Evolutionary conservation across 2,888 invertebrate genomes (phyloP), one percentile per base, ranked within the genome.

Genomic region (Taphrorychus bicolor): DNA sequence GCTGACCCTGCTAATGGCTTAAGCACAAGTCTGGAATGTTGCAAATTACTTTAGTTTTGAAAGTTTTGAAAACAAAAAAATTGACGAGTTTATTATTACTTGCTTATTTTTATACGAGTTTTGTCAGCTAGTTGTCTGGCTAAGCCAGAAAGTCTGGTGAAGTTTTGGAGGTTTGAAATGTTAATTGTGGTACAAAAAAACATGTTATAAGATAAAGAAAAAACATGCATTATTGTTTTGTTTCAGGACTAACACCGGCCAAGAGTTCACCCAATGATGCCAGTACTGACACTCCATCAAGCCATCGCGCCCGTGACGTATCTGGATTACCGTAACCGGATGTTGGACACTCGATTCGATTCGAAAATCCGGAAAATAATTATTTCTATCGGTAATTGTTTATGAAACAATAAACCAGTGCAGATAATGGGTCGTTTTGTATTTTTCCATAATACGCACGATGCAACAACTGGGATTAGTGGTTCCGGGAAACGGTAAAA

Each of bases 41-140:
- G 16, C 5, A 56, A 40, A 56, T 56, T 56, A 56, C 56, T 56
- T 56, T 40, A 32, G 32, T 32, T 32, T 32, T 32, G 9, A 32
- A 32, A 32, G 32, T 32, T 3, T 11, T 11, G n/a, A n/a, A n/a
- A n/a, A n/a, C 3, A 7, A 9, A 45, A 18, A 45, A 45, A 14
- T 7, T 45, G 45, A 45, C 14, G 45, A 45, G 18, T 14, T 45
- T 45, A 45, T 14, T 17, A 45, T 7, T 14, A 7, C 3, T 14
- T 45, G 45, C 7, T n/a, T 14, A 45, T n/a, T 45, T 45, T 45
- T 17, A 45, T 45, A 2, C 9, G 14, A 45, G n/a, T n/a, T n/a
- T n/a, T n/a, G n/a, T n/a, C n/a, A n/a, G n/a, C n/a, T n/a, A n/a
- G n/a, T n/a, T n/a, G n/a, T n/a, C n/a, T n/a, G n/a, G n/a, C n/a